phyloP scores from a whole-genome alignment of 1,140 invertebrate genomes.

The Capitella teleta region DNA sequence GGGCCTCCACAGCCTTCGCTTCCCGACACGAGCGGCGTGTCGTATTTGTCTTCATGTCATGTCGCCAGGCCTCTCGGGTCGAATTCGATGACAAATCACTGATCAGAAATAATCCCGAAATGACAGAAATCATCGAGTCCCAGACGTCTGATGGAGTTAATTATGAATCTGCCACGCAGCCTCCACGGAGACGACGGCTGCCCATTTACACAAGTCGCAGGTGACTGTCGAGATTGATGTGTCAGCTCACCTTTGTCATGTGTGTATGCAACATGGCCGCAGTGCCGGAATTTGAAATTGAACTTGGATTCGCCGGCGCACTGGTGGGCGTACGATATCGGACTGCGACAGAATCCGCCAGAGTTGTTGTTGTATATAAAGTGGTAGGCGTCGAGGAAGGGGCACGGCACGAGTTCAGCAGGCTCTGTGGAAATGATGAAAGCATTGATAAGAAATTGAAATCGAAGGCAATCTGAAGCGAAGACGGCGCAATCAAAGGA shows the following conservation, averaged over 20 bases:
- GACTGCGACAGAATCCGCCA: conserved; percentile 11
- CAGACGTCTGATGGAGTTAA: background rate
- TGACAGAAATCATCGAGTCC: background rate
- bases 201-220: no score
- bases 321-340: conserved; percentile 6
- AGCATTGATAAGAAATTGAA: no score
- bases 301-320: conserved; percentile 10
- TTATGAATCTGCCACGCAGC: background rate
- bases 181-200: no score
- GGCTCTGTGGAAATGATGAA: background rate
- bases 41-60: no score
- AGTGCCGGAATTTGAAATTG: conserved; percentile 8
- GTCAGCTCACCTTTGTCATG: conserved; percentile 7
- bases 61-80: background rate
- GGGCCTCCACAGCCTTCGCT: no score
- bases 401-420: conserved; percentile 1
- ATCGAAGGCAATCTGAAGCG: no score
- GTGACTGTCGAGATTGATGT: background rate
- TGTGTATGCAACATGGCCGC: conserved; percentile 4
- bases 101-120: background rate
- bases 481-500: no score
- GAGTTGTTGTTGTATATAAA: conserved; percentile 12
- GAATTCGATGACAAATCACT: background rate
- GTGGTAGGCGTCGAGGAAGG: conserved; percentile 10
- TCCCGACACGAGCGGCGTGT: no score